These are phyloP conservation scores for Plectropomus leopardus DNA, from an alignment of 2,113 vertebrate genomes.

Conservation along the genomic window DNA sequence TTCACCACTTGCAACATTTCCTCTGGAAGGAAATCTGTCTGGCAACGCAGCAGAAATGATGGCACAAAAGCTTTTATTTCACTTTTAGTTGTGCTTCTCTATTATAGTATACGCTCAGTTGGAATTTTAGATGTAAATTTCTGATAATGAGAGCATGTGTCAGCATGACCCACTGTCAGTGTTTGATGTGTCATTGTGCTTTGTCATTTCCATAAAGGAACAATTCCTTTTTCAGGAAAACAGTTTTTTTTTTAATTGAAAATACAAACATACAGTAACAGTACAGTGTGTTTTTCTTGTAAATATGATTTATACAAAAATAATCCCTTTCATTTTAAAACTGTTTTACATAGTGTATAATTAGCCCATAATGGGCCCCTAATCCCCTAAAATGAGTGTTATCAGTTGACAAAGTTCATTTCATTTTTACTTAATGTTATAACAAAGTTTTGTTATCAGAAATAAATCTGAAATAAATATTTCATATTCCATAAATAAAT, in stretches of 20 bases:
- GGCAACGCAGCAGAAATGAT: neutral
- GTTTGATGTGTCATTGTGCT: neutral
- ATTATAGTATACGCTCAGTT: neutral
- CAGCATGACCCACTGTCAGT: neutral
- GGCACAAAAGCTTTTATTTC: conserved; percentile 15
- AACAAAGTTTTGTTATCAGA: conserved; percentile 2
- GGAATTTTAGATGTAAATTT: conserved; percentile 15
- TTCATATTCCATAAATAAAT: conserved; percentile 58
- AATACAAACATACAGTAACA: neutral
- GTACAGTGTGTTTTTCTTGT: neutral
- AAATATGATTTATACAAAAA: conserved; percentile 34
- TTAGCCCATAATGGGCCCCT: neutral
- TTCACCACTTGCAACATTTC: conserved; percentile 46
- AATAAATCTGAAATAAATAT: conserved; percentile 65
- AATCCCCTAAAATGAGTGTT: neutral
- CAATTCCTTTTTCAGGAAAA: neutral
- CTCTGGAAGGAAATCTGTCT: conserved; percentile 40
- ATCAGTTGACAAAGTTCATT: neutral
- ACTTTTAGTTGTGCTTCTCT: conserved; percentile 60
- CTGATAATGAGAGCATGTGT: neutral
- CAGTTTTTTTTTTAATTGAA: neutral
- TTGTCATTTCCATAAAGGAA: neutral
- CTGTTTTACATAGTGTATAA: neutral
- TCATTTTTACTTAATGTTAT: neutral
- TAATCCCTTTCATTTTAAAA: neutral